These are phyloP conservation scores for Chrysodeixis includens DNA, from an alignment of 2,888 invertebrate species.

Conservation along the genomic window DNA sequence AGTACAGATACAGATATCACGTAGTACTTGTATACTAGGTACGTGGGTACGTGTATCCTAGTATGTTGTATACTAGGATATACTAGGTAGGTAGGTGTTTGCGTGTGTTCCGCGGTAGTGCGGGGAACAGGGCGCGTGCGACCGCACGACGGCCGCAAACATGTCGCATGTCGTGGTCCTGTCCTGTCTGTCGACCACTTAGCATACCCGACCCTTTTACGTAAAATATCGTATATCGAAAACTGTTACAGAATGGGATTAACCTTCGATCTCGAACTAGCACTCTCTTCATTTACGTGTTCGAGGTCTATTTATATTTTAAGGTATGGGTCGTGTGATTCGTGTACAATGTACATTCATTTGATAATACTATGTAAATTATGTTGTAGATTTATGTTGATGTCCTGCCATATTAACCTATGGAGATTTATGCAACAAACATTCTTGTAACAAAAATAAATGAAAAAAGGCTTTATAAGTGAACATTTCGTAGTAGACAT, in stretches of 20 bases:
- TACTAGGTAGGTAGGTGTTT: conserved; percentile 34
- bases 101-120: conserved; percentile 29
- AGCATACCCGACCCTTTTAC: conserved; percentile 63
- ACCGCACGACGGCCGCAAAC: conserved; percentile 66
- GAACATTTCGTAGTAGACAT: neutral
- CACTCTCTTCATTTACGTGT: conserved; percentile 39
- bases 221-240: conserved; percentile 60
- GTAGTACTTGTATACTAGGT: conserved; percentile 4
- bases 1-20: conserved; percentile 27
- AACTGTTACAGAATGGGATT: conserved; percentile 41
- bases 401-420: neutral
- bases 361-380: neutral
- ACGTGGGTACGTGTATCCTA: neutral
- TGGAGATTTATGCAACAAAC: too few species aligned
- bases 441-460: too few species aligned
- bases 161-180: conserved; percentile 61
- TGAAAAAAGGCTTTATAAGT: neutral
- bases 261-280: conserved; percentile 40
- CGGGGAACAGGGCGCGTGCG: conserved; percentile 51
- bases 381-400: neutral
- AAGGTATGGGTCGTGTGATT: conserved; percentile 9
- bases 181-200: conserved; percentile 59
- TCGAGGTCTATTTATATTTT: conserved; percentile 35
- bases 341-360: neutral
- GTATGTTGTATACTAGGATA: conserved; percentile 3